These are phyloP conservation scores for Drosophila subpulchrella DNA, from an alignment of 1,140 invertebrate species.

Conservation along the genomic window DNA sequence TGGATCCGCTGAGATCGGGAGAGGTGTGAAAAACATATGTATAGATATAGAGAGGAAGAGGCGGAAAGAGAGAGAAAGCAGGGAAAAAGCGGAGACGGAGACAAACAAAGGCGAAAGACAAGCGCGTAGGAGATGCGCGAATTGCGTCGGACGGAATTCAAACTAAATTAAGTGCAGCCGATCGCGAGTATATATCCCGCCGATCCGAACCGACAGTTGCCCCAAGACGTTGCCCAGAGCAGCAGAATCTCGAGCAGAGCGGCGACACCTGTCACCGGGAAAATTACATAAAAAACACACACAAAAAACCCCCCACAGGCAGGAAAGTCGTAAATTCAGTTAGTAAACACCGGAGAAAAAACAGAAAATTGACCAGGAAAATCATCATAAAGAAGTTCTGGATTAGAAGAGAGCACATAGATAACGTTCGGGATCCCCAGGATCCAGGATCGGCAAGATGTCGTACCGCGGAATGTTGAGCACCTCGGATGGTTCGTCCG, in stretches of 20 bases:
- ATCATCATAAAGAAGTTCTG: background rate
- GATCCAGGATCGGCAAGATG: conserved; percentile 27
- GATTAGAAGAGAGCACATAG: background rate
- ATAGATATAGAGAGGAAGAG: background rate
- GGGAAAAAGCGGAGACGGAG: conserved; percentile 7
- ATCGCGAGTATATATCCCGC: conserved; percentile 11
- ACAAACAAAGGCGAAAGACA: conserved; percentile 27
- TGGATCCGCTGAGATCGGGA: conserved; percentile 47
- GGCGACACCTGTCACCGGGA: conserved; percentile 34
- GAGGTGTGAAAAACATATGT: conserved; percentile 23
- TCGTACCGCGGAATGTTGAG: conserved; percentile 66
- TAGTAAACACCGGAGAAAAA: background rate
- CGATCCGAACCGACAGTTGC: conserved; percentile 36
- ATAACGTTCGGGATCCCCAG: background rate
- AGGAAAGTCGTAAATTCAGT: background rate
- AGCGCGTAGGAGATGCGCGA: conserved; percentile 45
- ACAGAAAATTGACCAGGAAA: background rate
- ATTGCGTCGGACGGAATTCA: conserved; percentile 31
- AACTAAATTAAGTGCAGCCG: conserved; percentile 22
- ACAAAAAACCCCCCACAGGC: conserved; percentile 2
- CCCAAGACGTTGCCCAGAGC: conserved; percentile 23
- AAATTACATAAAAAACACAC: conserved; percentile 41
- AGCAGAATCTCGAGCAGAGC: conserved; percentile 25
- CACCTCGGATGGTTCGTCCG: conserved; percentile 24
- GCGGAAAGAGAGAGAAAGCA: background rate